Base-by-base conservation (phyloP, 1,140 invertebrate genomes). In the Hycleus cichorii region DNA sequence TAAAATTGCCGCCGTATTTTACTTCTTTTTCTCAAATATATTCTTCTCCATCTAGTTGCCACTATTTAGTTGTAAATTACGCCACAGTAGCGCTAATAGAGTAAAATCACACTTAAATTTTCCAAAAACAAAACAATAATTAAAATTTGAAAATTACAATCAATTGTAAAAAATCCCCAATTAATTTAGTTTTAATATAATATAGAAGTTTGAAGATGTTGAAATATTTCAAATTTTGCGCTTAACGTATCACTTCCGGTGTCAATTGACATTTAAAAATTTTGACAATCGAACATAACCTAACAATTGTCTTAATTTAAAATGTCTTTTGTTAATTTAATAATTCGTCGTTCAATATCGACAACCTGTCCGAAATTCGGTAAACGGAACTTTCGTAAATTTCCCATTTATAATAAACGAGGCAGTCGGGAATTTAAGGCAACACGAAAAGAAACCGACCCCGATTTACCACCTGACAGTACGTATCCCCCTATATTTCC, bases 301-400 rank as follows among this genome's bases (percentile, higher is more conserved):
- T 47, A 8, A 55, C 39, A 42, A 42, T 53, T 53, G 38, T 45
- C 49, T 3, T 5, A n/a, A 24, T 10, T 18, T 12, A 52, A 26
- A 27, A 70, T 69, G 68, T 68, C 66, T 52, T 69, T 62, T 42
- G 3, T 42, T 57, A 72, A 72, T 64, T 60, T 70, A 40, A 56
- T 72, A 59, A 57, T 70, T 45, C 70, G 73, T 56, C 73, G 86
- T 63, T 68, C 66, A 39, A 84, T 90, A 64, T 81, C 80, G 39
- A 78, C 86, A 10, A 77, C 85, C 8, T 70, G 75, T 32, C 60
- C 72, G 10, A 63, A 77, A 43, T 75, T 80, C 66, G 87, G 87
- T 7, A 91, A 91, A 74, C 79, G 81, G 47, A 91, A 91, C 76
- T 91, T 91, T 69, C 76, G 82, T 40, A 91, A 91, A 75, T 90